Evolutionary conservation across 2,888 invertebrate genomes (phyloP).

Genomic region (Eupithecia centaureata): DNA sequence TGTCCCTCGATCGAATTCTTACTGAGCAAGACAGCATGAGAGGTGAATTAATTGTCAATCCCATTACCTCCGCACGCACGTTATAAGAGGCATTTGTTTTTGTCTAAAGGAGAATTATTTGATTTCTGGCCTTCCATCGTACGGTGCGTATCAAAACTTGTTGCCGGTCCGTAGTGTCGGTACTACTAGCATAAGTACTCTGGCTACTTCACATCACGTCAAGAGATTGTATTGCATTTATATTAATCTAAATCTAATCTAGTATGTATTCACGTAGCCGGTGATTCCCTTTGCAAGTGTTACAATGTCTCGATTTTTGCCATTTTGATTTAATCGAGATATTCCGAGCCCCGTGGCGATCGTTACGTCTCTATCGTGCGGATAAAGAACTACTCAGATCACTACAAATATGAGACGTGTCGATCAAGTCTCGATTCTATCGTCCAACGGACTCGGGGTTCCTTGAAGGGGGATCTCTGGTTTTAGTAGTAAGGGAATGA

Average conservation of each 20-base stretch:
- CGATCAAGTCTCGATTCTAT: no score
- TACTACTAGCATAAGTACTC: neutral
- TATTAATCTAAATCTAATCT: conserved; percentile 46
- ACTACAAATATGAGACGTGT: no score
- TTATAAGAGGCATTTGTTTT: neutral
- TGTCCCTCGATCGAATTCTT: neutral
- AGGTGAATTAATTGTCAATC: neutral
- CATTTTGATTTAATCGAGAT: conserved; percentile 1
- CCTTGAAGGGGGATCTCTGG: neutral
- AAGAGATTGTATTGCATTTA: conserved; percentile 75
- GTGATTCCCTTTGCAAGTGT: neutral
- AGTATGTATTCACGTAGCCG: conserved; percentile 14
- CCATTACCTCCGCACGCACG: neutral
- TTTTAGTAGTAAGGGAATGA: conserved; percentile 16
- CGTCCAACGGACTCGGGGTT: no score
- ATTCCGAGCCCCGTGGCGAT: no score
- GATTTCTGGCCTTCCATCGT: neutral
- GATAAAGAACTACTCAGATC: no score
- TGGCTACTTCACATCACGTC: conserved; percentile 48
- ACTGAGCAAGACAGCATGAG: neutral
- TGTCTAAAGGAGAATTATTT: neutral
- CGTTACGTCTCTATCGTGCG: no score
- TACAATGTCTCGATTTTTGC: neutral
- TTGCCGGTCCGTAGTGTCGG: neutral
- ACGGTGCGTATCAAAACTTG: neutral